Conservation (phyloP, 2,113 vertebrate species). For the Oreochromis niloticus region DNA sequence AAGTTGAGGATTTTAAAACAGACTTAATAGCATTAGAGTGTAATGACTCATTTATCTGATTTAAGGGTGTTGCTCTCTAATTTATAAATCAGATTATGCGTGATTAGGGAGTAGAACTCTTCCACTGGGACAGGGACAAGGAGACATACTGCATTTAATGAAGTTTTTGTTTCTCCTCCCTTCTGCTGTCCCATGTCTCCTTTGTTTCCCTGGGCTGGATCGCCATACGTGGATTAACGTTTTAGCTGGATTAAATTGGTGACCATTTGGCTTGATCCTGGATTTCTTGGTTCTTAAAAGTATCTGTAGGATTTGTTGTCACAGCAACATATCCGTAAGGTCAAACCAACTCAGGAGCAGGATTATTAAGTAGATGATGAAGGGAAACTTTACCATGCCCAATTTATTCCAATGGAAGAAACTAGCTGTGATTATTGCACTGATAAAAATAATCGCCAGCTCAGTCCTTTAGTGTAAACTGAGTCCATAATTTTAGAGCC, state of each 20-base stretch:
- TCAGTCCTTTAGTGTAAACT: not conserved
- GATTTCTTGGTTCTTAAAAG: not conserved
- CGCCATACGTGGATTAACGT: not conserved
- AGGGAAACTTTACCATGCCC: accelerated
- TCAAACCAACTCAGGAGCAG: not conserved
- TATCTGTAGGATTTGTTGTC: not conserved
- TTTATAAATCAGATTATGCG: not conserved
- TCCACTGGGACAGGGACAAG: not conserved
- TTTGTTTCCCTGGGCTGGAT: not conserved
- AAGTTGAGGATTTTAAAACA: not conserved
- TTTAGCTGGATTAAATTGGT: not conserved
- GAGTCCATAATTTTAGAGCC: not conserved
- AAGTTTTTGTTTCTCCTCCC: not conserved
- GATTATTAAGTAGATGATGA: not conserved
- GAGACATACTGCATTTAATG: not conserved
- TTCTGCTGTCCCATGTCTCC: not conserved
- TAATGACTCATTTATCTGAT: not conserved
- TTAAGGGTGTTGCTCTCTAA: not conserved
- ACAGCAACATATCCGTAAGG: not conserved
- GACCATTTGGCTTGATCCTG: not conserved
- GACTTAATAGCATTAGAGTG: not conserved
- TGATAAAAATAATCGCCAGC: not conserved
- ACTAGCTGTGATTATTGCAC: not conserved
- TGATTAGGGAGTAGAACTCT: not conserved
- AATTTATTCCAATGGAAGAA: accelerated